Percentiles rank a stretch among this genome's conserved stretches.
These are phyloP conservation scores for Pristionchus maxplancki DNA, from an alignment of 2,888 invertebrate genomes.

Conservation along the genomic window DNA sequence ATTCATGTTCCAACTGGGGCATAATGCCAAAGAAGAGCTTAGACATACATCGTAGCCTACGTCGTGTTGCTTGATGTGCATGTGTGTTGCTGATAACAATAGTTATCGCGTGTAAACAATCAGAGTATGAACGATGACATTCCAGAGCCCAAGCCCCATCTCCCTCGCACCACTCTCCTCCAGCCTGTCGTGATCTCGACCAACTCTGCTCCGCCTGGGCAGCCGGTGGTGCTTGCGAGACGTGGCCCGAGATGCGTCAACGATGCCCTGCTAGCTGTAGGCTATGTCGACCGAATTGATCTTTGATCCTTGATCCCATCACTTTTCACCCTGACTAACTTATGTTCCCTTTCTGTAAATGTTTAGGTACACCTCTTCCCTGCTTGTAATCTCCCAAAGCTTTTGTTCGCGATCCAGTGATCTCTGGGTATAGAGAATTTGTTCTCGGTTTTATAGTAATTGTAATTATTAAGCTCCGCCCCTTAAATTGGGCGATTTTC, in stretches of 20 bases:
- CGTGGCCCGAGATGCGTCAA: constrained; percentile 74
- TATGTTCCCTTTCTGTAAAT: not conserved
- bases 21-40: no score
- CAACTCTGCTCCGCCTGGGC: constrained; percentile 73
- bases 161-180: constrained; percentile 19
- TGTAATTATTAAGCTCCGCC: not conserved
- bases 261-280: constrained; percentile 72
- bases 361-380: not conserved
- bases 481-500: not conserved
- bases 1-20: no score
- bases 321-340: not conserved
- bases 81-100: no score
- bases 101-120: no score
- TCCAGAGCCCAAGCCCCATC: not conserved
- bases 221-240: constrained; percentile 72
- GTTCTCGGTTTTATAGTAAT: constrained; percentile 22
- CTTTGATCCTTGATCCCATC: constrained; percentile 1
- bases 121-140: not conserved
- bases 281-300: constrained; percentile 59
- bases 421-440: constrained; percentile 27
- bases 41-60: no score
- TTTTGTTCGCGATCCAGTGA: constrained; percentile 12
- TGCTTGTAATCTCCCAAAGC: not conserved
- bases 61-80: no score
- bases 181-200: constrained; percentile 71